Conservation (phyloP, 2,797 vertebrate genomes). For the Phyllotis vaccarum region DNA sequence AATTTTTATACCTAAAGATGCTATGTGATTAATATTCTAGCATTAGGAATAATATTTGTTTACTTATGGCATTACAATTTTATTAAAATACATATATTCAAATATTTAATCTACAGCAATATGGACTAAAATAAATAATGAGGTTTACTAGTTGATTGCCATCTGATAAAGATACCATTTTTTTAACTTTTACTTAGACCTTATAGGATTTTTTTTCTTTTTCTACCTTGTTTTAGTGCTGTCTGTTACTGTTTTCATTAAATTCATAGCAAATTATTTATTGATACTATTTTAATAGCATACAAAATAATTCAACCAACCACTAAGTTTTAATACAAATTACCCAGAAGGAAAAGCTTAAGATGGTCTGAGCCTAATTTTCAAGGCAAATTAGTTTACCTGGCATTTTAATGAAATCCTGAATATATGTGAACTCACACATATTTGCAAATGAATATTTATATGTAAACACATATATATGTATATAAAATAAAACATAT, state of each 20-base stretch:
- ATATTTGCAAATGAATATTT: not conserved
- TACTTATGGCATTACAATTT: not conserved
- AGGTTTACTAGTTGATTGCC: not conserved
- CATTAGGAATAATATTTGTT: not conserved
- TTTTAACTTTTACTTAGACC: not conserved
- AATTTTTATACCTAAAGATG: not conserved
- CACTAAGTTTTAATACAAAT: not conserved
- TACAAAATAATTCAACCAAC: conserved; percentile 45
- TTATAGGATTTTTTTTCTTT: not conserved
- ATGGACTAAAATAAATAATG: not conserved
- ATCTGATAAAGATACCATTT: not conserved
- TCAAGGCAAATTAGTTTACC: not conserved
- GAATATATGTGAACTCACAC: not conserved
- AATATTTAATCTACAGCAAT: not conserved
- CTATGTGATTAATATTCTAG: not conserved
- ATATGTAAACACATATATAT: not conserved
- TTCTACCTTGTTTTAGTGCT: not conserved
- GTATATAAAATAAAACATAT: not conserved
- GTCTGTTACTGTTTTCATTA: conserved; percentile 27
- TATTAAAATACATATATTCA: not conserved
- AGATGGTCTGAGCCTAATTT: conserved; percentile 21
- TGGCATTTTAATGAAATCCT: not conserved
- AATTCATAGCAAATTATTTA: not conserved
- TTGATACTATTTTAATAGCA: conserved; percentile 33
- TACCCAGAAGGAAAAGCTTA: not conserved